phyloP scores from a whole-genome alignment of 1,140 invertebrate genomes.

The Macrosteles quadrilineatus region DNA sequence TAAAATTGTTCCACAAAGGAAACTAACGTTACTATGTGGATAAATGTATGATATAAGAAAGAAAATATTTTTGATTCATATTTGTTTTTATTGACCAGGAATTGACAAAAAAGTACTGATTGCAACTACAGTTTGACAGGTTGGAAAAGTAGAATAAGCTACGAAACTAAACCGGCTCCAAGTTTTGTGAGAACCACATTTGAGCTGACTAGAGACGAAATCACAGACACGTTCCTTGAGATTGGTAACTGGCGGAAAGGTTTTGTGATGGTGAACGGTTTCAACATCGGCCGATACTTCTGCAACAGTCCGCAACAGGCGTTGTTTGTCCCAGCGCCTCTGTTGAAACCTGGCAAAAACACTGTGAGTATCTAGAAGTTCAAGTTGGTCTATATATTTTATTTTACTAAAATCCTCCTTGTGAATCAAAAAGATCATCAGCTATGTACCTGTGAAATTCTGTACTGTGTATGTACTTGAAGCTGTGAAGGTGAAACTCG shows the following conservation, averaged over 20 bases:
- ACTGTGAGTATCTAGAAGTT: slow-evolving; percentile 10
- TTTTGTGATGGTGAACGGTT: slow-evolving; percentile 58
- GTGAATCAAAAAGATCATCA: too few relatives aligned
- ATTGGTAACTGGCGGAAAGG: slow-evolving; percentile 51
- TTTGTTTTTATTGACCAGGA: too few relatives aligned
- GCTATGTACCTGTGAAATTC: too few relatives aligned
- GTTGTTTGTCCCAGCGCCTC: slow-evolving; percentile 53
- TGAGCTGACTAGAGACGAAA: not conserved
- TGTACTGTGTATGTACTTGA: too few relatives aligned
- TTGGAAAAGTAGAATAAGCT: not conserved
- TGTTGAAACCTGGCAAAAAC: slow-evolving; percentile 23
- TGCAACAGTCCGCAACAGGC: slow-evolving; percentile 55
- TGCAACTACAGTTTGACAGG: slow-evolving; percentile 12
- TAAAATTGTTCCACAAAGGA: too few relatives aligned
- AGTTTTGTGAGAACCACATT: not conserved
- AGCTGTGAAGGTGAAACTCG: too few relatives aligned
- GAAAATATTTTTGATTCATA: too few relatives aligned
- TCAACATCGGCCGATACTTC: slow-evolving; percentile 58
- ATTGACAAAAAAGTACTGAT: too few relatives aligned
- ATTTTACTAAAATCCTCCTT: too few relatives aligned
- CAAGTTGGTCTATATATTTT: too few relatives aligned
- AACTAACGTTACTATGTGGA: too few relatives aligned
- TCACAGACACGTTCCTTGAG: slow-evolving; percentile 48
- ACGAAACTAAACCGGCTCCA: not conserved
- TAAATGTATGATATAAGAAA: too few relatives aligned